These are phyloP conservation scores for Eupeodes corollae DNA, from an alignment of 1,140 invertebrate species.

Conservation along the genomic window DNA sequence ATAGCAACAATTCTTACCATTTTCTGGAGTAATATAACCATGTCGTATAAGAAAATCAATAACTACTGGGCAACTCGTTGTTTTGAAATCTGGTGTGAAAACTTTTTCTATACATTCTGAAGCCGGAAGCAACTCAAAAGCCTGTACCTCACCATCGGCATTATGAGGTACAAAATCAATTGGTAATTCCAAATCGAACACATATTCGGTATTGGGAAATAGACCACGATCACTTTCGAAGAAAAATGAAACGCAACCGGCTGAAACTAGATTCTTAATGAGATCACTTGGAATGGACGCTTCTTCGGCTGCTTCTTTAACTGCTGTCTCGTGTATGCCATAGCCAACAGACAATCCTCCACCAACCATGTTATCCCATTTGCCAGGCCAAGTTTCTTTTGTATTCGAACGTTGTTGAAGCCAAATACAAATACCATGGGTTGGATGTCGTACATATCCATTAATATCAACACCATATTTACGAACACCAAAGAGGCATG, in stretches of 20 bases:
- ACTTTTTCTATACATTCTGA: conserved; percentile 68
- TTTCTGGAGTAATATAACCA: conserved; percentile 77
- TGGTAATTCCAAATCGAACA: conserved; percentile 88
- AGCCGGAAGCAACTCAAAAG: conserved; percentile 73
- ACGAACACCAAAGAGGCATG: conserved; percentile 83
- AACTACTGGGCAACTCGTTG: conserved; percentile 79
- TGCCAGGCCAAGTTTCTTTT: conserved; percentile 90
- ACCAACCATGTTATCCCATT: conserved; percentile 91
- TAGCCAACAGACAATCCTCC: conserved; percentile 82
- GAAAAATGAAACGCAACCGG: conserved; percentile 78
- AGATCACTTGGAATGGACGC: conserved; percentile 70
- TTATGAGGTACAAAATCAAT: conserved; percentile 79
- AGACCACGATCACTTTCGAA: conserved; percentile 85
- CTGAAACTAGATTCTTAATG: conserved; percentile 61
- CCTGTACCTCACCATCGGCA: conserved; percentile 85
- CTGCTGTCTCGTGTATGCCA: conserved; percentile 74
- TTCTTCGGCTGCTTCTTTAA: conserved; percentile 89
- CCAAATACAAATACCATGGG: conserved; percentile 82
- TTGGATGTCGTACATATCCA: conserved; percentile 76
- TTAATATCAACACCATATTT: conserved; percentile 92
- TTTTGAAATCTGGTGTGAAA: conserved; percentile 77
- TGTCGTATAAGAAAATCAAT: conserved; percentile 86
- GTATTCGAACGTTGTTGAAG: conserved; percentile 77
- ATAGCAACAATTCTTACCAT: conserved; percentile 68
- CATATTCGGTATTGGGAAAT: conserved; percentile 88